Conservation (phyloP, 2,797 vertebrate species). For the Hypotaenidia okinawae region DNA sequence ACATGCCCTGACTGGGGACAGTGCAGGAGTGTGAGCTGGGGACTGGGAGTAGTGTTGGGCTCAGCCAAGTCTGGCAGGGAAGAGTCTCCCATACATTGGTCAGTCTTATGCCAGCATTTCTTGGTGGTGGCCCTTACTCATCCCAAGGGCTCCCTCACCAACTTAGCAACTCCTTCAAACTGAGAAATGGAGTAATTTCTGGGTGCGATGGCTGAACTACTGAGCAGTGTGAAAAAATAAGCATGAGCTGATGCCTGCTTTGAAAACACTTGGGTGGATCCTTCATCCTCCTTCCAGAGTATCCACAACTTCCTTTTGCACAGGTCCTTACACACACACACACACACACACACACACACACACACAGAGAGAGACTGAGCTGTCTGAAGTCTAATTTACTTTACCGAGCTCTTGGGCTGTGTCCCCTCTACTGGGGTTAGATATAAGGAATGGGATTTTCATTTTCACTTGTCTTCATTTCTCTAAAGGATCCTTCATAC, state of each 20-base stretch:
- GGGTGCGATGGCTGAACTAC: background rate
- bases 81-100: background rate
- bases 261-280: background rate
- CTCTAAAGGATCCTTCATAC: background rate
- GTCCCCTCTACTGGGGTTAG: background rate
- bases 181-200: background rate
- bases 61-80: background rate
- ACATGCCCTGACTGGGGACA: background rate
- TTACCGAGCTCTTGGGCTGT: background rate
- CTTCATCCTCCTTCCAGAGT: background rate
- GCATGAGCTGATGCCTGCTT: background rate
- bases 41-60: accelerated
- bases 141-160: background rate
- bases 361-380: too few species aligned
- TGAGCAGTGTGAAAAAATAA: background rate
- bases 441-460: background rate
- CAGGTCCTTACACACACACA: background rate
- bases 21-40: background rate
- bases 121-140: background rate
- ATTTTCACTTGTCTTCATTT: background rate
- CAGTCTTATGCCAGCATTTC: background rate
- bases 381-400: background rate
- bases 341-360: background rate
- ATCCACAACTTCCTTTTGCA: background rate
- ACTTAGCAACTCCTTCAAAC: background rate